A percentile compares a stretch with the other conserved stretches of the same genome.
phyloP scores from a whole-genome alignment of 2,113 vertebrate genomes.

The Apteryx owenii region DNA sequence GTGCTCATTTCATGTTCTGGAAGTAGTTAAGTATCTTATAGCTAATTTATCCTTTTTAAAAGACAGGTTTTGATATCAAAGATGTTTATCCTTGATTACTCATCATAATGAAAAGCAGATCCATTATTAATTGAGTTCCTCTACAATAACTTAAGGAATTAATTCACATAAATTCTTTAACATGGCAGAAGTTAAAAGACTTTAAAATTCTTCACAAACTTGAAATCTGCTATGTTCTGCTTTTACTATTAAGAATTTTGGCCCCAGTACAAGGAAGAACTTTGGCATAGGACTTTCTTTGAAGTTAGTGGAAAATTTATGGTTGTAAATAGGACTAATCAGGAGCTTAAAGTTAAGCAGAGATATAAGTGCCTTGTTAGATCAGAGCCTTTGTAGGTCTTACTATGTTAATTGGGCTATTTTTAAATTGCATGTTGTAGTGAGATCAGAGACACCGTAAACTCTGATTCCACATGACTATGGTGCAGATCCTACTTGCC shows the following conservation, averaged over 20 bases:
- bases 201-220: slow-evolving; percentile 18
- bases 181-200: slow-evolving; percentile 14
- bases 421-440: background rate
- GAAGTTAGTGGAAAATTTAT: background rate
- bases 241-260: slow-evolving; percentile 28
- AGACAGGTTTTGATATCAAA: slow-evolving; percentile 45
- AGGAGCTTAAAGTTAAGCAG: background rate
- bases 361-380: background rate
- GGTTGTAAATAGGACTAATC: background rate
- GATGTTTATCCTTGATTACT: slow-evolving; percentile 52
- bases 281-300: background rate
- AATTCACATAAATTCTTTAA: slow-evolving; percentile 37
- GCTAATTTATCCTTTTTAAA: slow-evolving; percentile 48
- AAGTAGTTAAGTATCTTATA: slow-evolving; percentile 24
- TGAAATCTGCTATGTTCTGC: background rate
- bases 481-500: background rate
- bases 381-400: background rate
- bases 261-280: background rate
- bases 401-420: background rate
- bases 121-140: slow-evolving; percentile 43
- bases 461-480: background rate
- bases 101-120: slow-evolving; percentile 26
- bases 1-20: slow-evolving; percentile 42
- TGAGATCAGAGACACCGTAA: background rate
- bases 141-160: slow-evolving; percentile 16